phyloP scores from a whole-genome alignment of 2,113 vertebrate genomes.

The Oreocharis arfaki region DNA sequence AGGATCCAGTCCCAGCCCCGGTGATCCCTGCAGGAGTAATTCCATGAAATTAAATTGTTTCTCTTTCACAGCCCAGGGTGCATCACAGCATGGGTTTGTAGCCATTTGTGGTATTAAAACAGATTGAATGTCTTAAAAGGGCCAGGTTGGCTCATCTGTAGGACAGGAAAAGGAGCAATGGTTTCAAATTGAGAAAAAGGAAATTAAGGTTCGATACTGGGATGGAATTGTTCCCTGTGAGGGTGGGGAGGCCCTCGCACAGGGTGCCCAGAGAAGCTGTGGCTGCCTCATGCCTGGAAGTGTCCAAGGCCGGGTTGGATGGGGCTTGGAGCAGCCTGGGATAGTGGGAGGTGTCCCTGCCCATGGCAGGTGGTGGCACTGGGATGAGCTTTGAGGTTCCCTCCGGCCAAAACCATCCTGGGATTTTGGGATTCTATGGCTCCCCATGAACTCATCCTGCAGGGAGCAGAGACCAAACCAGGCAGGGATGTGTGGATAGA shows the following conservation, averaged over 20 bases:
- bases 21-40: background rate
- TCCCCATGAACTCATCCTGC: background rate
- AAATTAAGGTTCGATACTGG: background rate
- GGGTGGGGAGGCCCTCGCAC: background rate
- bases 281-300: background rate
- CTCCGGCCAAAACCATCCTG: background rate
- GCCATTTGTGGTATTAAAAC: background rate
- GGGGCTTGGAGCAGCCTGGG: fast-evolving
- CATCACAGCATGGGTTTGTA: fast-evolving
- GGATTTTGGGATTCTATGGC: background rate
- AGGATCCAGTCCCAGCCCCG: background rate
- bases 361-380: background rate
- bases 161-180: background rate
- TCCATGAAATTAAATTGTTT: background rate
- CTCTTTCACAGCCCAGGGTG: background rate
- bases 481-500: background rate
- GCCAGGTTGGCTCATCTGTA: background rate
- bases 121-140: background rate
- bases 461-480: background rate
- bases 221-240: background rate
- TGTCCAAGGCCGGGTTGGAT: background rate
- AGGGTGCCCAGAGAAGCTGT: background rate
- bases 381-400: background rate
- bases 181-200: background rate
- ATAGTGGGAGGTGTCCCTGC: background rate